Base-by-base conservation (phyloP, 2,797 vertebrate species). In the Buphagus erythrorhynchus region DNA sequence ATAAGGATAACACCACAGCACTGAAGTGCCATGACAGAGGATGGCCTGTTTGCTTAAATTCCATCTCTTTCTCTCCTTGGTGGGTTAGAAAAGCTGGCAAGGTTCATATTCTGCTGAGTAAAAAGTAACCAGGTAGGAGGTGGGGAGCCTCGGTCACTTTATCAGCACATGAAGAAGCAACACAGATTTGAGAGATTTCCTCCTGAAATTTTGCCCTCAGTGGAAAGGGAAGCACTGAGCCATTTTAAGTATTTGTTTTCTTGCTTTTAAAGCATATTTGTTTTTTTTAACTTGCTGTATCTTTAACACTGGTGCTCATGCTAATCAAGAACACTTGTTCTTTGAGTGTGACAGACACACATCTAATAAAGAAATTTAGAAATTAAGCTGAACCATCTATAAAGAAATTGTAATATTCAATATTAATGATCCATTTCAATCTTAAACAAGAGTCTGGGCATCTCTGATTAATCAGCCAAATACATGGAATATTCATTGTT, bases 401-500 rank as follows among this genome's bases (percentile, higher is more conserved):
- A 58, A 84, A 62, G 20, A 76, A 57, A 77, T 40, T 69, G 10
- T 42, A 51, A 78, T 96, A 92, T 33, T 95, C 63, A 54, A 1
- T 90, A 94, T 82, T 88, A 94, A 96, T 77, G 81, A 88, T 57
- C 67, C 49, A 21, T 61, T 95, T 88, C 49, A 63, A 73, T 79
- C 86, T 79, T 78, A 74, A 96, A 93, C 57, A 95, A 94, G 3
- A 46, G 8, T 73, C n/a, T 54, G 35, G 49, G 69, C 74, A 86
- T 65, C 58, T 33, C 35, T 75, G 81, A 81, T 57, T 15, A 78
- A 54, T 58, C 57, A 88, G 36, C 20, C 52, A 51, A 61, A 69
- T 51, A 52, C 13, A 48, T 28, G 13, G 36, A 66, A 83, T 26
- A 65, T 33, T 87, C n/a, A 28, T 51, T 36, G 15, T 38, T 85